These are phyloP conservation scores for Chaetura pelagica DNA, from an alignment of 2,113 vertebrate species.

Conservation along the genomic window DNA sequence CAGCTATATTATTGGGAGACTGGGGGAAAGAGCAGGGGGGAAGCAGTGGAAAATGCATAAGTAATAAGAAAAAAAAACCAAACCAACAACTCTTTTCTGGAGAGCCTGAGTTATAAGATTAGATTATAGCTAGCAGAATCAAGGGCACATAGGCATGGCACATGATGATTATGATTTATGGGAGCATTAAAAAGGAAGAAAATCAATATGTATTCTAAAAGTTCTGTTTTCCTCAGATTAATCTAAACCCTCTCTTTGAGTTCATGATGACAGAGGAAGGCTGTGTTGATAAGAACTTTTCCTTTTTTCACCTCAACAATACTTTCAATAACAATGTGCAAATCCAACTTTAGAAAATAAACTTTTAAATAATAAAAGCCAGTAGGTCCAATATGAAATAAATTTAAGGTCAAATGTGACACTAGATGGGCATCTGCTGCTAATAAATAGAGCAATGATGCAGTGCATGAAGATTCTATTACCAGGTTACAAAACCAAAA, in stretches of 20 bases:
- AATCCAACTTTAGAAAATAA: not conserved
- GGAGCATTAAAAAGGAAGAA: constrained; percentile 65
- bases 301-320: not conserved
- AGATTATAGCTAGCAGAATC: constrained; percentile 67
- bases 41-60: constrained; percentile 27
- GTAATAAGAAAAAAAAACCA: not conserved
- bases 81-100: constrained; percentile 42
- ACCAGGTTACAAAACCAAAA: not conserved
- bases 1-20: not conserved
- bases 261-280: constrained; percentile 11
- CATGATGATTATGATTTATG: constrained; percentile 75
- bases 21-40: not conserved
- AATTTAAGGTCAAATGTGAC: not conserved
- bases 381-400: not conserved
- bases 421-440: not conserved
- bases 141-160: constrained; percentile 61
- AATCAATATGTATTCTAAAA: constrained; percentile 75
- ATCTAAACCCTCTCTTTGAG: constrained; percentile 16
- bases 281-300: not conserved
- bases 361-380: not conserved
- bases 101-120: constrained; percentile 58
- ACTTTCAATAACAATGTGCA: constrained; percentile 2
- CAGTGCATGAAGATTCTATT: not conserved
- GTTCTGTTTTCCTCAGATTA: constrained; percentile 65
- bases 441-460: not conserved